phyloP scores from a whole-genome alignment of 2,113 vertebrate species.

The Centropristis striata region DNA sequence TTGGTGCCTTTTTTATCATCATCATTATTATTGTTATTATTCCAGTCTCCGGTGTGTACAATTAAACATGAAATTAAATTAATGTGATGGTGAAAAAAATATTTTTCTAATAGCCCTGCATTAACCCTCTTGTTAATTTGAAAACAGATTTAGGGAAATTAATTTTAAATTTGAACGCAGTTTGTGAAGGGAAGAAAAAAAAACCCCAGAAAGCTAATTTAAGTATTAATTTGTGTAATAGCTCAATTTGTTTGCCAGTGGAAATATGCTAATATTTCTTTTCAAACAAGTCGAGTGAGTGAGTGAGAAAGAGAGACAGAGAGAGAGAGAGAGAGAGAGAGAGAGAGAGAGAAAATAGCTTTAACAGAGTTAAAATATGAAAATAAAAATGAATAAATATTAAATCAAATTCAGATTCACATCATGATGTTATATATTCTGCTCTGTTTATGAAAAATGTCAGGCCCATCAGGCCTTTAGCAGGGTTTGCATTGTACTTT shows the following conservation, averaged over 20 bases:
- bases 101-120: slow-evolving; percentile 64
- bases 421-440: neutral
- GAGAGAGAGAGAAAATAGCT: neutral
- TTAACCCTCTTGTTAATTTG: slow-evolving; percentile 70
- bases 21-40: slow-evolving; percentile 65
- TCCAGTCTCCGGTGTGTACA: slow-evolving; percentile 27
- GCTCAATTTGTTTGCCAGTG: slow-evolving; percentile 53
- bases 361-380: neutral
- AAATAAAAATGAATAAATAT: slow-evolving; percentile 6
- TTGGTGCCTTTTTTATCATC: slow-evolving; percentile 48
- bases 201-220: slow-evolving; percentile 56
- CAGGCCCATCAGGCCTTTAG: neutral
- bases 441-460: neutral
- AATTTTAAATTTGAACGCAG: slow-evolving; percentile 60
- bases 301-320: too few species aligned
- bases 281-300: slow-evolving; percentile 4
- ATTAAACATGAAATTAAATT: slow-evolving; percentile 73
- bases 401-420: slow-evolving; percentile 12
- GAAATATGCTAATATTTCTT: slow-evolving; percentile 43
- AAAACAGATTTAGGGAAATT: slow-evolving; percentile 71
- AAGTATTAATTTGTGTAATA: slow-evolving; percentile 64
- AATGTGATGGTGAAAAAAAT: slow-evolving; percentile 65
- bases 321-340: too few species aligned
- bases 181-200: slow-evolving; percentile 45
- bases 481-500: neutral